These are phyloP conservation scores for Lysiphlebus fabarum DNA, from an alignment of 1,140 invertebrate species.

Conservation along the genomic window DNA sequence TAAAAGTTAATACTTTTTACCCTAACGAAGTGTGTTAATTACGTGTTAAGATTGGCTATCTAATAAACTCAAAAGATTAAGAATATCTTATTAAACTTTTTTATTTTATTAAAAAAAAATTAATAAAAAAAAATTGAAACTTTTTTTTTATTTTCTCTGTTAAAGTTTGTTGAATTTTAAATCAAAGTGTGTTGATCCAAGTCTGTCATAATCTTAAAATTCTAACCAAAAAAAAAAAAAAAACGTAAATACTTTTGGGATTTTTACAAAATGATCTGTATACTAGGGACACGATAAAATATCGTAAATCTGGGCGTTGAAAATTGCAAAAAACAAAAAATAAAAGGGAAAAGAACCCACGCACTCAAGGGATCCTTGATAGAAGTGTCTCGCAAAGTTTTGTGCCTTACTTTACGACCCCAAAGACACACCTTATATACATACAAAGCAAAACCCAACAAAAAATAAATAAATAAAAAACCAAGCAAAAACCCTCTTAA, in stretches of 20 bases:
- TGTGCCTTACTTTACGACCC: conserved; percentile 18
- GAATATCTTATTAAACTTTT: conserved; percentile 9
- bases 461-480: conserved; percentile 10
- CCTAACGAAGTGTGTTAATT: conserved; percentile 17
- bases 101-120: not conserved
- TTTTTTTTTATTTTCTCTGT: too few relatives aligned
- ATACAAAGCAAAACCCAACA: conserved; percentile 1
- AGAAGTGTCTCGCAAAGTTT: conserved; percentile 15
- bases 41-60: conserved; percentile 9
- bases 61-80: conserved; percentile 17
- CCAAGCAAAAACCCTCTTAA: too few relatives aligned
- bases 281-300: conserved; percentile 6
- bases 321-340: not conserved
- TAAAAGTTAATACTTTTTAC: not conserved
- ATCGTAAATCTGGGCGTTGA: conserved; percentile 16
- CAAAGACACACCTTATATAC: conserved; percentile 1
- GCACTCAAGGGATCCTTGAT: not conserved
- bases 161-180: too few relatives aligned
- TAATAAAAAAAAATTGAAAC: not conserved
- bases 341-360: not conserved
- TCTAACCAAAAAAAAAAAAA: too few relatives aligned
- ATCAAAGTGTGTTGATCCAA: not conserved
- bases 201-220: not conserved
- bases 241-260: too few relatives aligned
- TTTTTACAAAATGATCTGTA: too few relatives aligned